A percentile compares a stretch with the other conserved stretches of the same genome.
Evolutionary conservation across 2,888 invertebrate species (phyloP).

Genomic region (Thysanoteuthis rhombus): DNA sequence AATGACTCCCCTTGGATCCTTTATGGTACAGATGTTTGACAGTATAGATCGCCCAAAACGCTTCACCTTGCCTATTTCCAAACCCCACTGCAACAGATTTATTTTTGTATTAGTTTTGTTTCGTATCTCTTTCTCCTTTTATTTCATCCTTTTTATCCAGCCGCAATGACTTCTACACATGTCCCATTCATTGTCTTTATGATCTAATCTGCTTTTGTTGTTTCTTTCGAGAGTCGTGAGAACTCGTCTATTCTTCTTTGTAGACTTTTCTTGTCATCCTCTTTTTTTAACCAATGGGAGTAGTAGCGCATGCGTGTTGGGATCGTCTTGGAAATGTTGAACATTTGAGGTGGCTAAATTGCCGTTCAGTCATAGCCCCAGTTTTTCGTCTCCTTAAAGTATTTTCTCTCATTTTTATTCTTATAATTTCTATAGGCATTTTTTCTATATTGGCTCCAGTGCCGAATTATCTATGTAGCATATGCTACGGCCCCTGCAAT

Average conservation of each 20-base stretch:
- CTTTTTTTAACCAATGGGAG: not conserved
- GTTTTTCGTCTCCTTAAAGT: not conserved
- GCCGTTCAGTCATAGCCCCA: too few relatives aligned
- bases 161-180: not conserved
- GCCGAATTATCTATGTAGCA: too few relatives aligned
- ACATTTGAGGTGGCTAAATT: not conserved
- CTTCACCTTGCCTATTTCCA: not conserved
- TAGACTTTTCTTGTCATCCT: not conserved
- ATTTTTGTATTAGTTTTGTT: not conserved
- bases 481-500: too few relatives aligned
- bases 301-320: not conserved
- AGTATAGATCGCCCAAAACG: not conserved
- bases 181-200: not conserved
- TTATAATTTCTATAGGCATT: too few relatives aligned
- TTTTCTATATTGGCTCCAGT: too few relatives aligned
- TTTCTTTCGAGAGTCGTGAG: not conserved
- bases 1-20: not conserved
- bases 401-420: not conserved
- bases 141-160: not conserved
- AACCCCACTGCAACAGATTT: not conserved
- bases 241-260: not conserved
- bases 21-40: not conserved
- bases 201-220: not conserved
- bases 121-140: not conserved
- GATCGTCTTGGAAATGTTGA: not conserved